Evolutionary conservation across 2,113 vertebrate species (phyloP), one percentile per base, ranked within the genome.

Genomic region (Cnemophilus loriae): DNA sequence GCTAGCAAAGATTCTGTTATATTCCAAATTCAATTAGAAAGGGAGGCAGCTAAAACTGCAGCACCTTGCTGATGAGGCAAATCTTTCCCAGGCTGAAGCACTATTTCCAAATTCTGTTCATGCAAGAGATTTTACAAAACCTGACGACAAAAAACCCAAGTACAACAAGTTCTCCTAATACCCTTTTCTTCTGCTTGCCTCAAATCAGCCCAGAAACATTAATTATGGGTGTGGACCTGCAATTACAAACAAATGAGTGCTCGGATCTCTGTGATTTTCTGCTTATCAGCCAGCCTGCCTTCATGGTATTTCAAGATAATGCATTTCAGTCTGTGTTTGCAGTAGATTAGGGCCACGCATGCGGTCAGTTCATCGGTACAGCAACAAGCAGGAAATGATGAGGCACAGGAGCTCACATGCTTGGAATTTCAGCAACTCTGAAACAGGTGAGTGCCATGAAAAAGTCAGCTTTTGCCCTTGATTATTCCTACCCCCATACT

Each of bases 1-100:
- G 79, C 85, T 90, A 75, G 85, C 63, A 89, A 92, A 88, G 73
- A 91, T 82, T 95, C 44, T 87, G 80, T 90, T 93, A 46, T 73
- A 89, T 32, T 84, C 80, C 30, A 75, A 90, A 95, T 89, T 90
- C 83, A 96, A 71, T 95, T 94, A 94, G 90, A 81, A 92, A 87
- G 69, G 53, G 16, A 87, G 92, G 65, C 85, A 71, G 84, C 59
- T 76, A 39, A 78, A 96, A 89, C 63, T 92, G 84, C 82, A 94
- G 73, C 90, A 90, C 89, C 85, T 96, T 95, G 91, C 78, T 93
- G 95, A 91, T 55, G 71, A 92, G 64, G 93, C 82, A 93, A 33
- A 90, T 84, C 92, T 90, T 84, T 70, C 63, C 76, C 47, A 37
- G 47, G 44, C 68, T 92, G 76, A 94, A 93, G 55, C 32, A 16